phyloP scores from a whole-genome alignment of 2,797 vertebrate genomes.

The Platalea minor region DNA sequence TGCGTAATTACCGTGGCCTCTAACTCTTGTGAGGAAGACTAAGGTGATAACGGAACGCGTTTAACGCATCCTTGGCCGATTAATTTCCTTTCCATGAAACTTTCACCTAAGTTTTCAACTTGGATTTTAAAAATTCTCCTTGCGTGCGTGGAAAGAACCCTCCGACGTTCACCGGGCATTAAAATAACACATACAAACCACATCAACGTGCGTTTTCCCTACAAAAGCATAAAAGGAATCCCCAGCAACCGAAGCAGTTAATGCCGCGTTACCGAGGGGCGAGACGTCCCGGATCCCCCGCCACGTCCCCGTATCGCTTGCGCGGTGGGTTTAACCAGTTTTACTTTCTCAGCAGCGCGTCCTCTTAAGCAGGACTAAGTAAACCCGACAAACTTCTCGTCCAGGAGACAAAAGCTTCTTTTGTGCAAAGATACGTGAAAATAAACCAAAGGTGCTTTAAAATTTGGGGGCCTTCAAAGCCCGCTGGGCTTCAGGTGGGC shows the following conservation, averaged over 20 bases:
- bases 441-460: background rate
- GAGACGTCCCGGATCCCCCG: background rate
- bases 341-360: background rate
- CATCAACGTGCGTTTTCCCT: fast-evolving
- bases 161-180: fast-evolving
- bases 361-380: background rate
- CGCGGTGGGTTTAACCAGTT: background rate
- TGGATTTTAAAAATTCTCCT: background rate
- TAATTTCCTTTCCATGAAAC: background rate
- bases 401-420: background rate
- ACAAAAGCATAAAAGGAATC: background rate
- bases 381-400: background rate
- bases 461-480: background rate
- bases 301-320: background rate
- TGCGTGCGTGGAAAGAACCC: background rate
- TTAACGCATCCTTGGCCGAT: background rate
- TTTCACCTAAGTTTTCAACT: background rate
- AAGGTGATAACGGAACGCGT: background rate
- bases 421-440: background rate
- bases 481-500: background rate
- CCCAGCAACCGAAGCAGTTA: background rate
- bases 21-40: fast-evolving
- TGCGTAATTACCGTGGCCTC: background rate
- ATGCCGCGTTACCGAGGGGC: fast-evolving
- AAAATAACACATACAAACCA: fast-evolving